Evolutionary conservation across 2,888 invertebrate genomes (phyloP), one percentile per base, ranked within the genome.

Genomic region (Orthosia gothica): DNA sequence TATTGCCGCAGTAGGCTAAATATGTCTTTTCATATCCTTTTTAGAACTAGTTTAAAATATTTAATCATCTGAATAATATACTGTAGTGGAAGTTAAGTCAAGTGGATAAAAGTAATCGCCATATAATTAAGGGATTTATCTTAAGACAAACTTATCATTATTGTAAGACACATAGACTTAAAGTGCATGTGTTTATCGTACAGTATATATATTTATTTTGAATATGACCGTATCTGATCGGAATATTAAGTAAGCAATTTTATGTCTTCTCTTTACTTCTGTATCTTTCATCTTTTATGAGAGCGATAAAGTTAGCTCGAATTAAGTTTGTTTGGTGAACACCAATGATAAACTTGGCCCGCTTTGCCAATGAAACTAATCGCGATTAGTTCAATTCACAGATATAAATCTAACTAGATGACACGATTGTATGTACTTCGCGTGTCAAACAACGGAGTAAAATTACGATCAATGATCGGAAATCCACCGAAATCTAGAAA

Each of bases 61-160:
- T 69, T 66, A 50, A 63, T 59, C 45, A 67, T 67, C 47, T 45
- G 16, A 13, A 16, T 65, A 66, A 47, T 32, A 16, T 70, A 50
- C 57, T 83, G 16, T 77, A 70, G 23, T 72, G 54, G 57, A 55
- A 63, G 15, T 58, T 55, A 69, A 82, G 84, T 76, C 68, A 76
- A 58, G 47, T 64, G 76, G 47, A 59, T 70, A 18, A 73, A 57
- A 67, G 57, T 63, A 62, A 68, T 70, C 73, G 84, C 84, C 84
- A 84, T 84, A 84, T 81, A 73, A 59, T 18, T 70, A 80, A 59
- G 70, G 58, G 15, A 52, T 76, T 61, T 18, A 52, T 13, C 12
- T 72, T 76, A 77, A 65, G 61, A 18, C 63, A 47, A 72, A 63
- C 47, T 47, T 73, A 80, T 76, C 47, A 57, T 47, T 74, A 61